A percentile compares a stretch with the other conserved stretches of the same genome.
Evolutionary conservation across 2,888 invertebrate species (phyloP).

Genomic region (Sphinx pinastri): DNA sequence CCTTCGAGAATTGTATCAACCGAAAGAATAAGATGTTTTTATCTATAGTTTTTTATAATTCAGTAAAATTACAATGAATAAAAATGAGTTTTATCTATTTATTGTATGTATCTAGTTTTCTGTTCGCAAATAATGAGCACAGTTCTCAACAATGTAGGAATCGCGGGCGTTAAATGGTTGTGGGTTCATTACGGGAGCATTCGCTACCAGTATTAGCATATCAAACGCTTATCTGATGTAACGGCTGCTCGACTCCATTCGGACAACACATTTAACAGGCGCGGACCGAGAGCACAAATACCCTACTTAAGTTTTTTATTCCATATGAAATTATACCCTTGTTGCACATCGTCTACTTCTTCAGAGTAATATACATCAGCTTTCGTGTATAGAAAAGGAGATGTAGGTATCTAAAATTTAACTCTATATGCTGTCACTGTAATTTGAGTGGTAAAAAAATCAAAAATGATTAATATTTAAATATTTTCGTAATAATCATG

Average conservation of each 20-base stretch:
- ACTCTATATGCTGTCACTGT: no score
- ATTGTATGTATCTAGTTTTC: not conserved
- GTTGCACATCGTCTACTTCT: not conserved
- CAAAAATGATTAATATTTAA: no score
- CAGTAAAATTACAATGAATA: no score
- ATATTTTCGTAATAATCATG: no score
- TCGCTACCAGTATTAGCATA: slow-evolving; percentile 77
- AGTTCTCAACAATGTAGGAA: slow-evolving; percentile 38
- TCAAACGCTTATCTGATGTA: slow-evolving; percentile 79
- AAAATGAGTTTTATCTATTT: no score
- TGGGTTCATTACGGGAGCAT: slow-evolving; percentile 73
- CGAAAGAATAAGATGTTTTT: not conserved
- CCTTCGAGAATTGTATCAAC: no score
- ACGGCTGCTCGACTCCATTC: slow-evolving; percentile 57
- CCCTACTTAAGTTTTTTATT: not conserved
- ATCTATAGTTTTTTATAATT: no score
- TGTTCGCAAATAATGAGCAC: slow-evolving; percentile 24
- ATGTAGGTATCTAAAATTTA: no score
- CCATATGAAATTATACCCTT: not conserved
- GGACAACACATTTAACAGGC: slow-evolving; percentile 46
- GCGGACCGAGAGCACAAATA: slow-evolving; percentile 5
- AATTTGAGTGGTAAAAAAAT: no score
- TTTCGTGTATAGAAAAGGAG: no score
- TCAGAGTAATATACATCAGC: no score
- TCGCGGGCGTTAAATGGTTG: slow-evolving; percentile 67